Conservation (phyloP, 2,797 vertebrate genomes). For the Salmo trutta region DNA sequence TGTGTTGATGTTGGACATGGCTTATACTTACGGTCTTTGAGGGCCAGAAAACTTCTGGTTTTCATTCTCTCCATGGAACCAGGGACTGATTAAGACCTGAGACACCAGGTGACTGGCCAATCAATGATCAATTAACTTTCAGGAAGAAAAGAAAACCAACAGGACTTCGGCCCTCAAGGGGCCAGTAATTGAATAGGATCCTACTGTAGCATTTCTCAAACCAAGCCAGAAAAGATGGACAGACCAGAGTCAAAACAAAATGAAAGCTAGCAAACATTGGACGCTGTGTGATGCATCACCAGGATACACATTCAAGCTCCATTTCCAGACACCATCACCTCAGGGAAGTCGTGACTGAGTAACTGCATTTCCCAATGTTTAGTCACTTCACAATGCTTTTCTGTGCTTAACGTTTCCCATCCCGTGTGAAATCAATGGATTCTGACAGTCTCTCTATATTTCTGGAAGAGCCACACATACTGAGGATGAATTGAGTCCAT, state of each 20-base stretch:
- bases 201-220: not conserved
- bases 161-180: not conserved
- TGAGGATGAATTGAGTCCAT: slow-evolving; percentile 26
- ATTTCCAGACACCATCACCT: slow-evolving; percentile 21
- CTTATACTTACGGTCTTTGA: not conserved
- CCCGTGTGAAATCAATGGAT: slow-evolving; percentile 43
- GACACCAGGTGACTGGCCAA: not conserved
- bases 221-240: not conserved
- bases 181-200: not conserved
- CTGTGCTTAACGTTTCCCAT: slow-evolving; percentile 48
- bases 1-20: not conserved
- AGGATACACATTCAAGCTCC: slow-evolving; percentile 8
- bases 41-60: not conserved
- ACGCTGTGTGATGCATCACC: not conserved
- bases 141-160: not conserved
- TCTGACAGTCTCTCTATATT: slow-evolving; percentile 47
- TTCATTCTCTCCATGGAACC: not conserved
- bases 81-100: not conserved
- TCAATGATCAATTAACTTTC: not conserved
- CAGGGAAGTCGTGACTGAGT: slow-evolving; percentile 9
- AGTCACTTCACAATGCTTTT: slow-evolving; percentile 18
- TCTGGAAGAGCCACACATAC: slow-evolving; percentile 5
- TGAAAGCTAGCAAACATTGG: not conserved
- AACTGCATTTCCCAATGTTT: slow-evolving; percentile 15
- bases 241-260: not conserved